Evolutionary conservation across 2,113 vertebrate genomes (phyloP).

Genomic region (Ciconia stormi): DNA sequence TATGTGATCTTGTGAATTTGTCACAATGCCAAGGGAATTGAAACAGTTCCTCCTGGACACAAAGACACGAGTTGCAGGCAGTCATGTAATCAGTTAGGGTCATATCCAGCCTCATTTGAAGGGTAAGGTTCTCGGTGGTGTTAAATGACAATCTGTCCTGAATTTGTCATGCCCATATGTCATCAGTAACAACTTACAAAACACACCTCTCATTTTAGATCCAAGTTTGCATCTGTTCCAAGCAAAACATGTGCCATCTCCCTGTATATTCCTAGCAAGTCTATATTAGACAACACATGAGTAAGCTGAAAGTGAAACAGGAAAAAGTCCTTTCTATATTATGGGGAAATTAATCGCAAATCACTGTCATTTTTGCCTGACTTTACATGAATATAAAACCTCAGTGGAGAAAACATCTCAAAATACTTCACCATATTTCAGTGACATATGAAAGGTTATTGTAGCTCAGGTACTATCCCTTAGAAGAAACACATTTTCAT

Average conservation of each 20-base stretch:
- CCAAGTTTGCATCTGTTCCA: conserved; percentile 52
- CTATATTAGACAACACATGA: conserved; percentile 4
- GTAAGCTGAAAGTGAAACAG: neutral
- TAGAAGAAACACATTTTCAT: neutral
- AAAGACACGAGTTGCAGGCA: neutral
- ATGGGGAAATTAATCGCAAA: neutral
- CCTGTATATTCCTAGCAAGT: neutral
- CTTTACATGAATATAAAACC: neutral
- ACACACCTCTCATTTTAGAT: conserved; percentile 58
- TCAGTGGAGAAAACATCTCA: neutral
- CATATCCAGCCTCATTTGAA: neutral
- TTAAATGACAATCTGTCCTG: conserved; percentile 54
- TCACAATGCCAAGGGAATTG: neutral
- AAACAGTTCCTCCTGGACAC: neutral
- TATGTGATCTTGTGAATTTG: neutral
- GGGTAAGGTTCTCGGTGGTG: conserved; percentile 15
- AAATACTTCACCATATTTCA: neutral
- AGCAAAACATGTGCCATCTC: conserved; percentile 29
- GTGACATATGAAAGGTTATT: neutral
- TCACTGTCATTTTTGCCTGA: neutral
- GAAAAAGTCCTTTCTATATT: neutral
- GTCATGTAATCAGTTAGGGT: neutral
- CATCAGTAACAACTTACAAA: conserved; percentile 50
- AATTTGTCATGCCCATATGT: conserved; percentile 60
- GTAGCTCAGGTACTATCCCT: neutral